Percentiles rank a stretch among this genome's conserved stretches.
Evolutionary conservation across 2,113 vertebrate genomes (phyloP).

Genomic region (Semnornis frantzii): DNA sequence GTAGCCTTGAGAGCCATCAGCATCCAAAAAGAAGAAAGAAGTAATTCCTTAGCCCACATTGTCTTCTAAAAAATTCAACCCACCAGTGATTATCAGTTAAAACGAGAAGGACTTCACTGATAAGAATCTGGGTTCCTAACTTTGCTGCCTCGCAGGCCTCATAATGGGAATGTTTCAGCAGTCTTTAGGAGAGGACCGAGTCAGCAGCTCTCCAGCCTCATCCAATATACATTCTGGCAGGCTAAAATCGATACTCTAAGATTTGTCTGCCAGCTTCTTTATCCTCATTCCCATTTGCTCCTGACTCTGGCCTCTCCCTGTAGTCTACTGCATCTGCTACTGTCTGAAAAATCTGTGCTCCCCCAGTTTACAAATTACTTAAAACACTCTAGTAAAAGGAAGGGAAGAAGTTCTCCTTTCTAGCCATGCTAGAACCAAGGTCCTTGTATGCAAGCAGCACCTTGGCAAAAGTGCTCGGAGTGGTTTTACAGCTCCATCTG

Average conservation of each 20-base stretch:
- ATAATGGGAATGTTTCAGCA: conserved; percentile 25
- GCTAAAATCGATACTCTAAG: conserved; percentile 24
- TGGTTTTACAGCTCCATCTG: conserved; percentile 9
- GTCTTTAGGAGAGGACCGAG: neutral
- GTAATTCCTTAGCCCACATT: neutral
- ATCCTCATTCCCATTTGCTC: neutral
- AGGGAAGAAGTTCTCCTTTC: neutral
- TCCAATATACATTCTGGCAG: conserved; percentile 35
- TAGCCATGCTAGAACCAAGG: neutral
- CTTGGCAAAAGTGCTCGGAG: neutral
- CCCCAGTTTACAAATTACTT: conserved; percentile 35
- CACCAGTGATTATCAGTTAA: neutral
- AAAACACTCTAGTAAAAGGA: neutral
- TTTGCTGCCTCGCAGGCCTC: neutral
- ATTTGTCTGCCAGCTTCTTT: conserved; percentile 43
- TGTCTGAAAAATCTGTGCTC: neutral
- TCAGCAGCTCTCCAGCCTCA: conserved; percentile 42
- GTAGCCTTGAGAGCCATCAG: neutral
- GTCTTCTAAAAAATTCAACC: neutral
- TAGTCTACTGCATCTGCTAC: neutral
- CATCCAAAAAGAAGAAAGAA: neutral
- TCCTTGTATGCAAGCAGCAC: neutral
- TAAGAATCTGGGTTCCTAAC: neutral
- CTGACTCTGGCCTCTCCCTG: neutral
- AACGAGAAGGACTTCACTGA: neutral